A percentile compares a stretch with the other conserved stretches of the same genome.
Evolutionary conservation across 2,113 vertebrate genomes (phyloP).

Genomic region (Trochalopteron elliotii): DNA sequence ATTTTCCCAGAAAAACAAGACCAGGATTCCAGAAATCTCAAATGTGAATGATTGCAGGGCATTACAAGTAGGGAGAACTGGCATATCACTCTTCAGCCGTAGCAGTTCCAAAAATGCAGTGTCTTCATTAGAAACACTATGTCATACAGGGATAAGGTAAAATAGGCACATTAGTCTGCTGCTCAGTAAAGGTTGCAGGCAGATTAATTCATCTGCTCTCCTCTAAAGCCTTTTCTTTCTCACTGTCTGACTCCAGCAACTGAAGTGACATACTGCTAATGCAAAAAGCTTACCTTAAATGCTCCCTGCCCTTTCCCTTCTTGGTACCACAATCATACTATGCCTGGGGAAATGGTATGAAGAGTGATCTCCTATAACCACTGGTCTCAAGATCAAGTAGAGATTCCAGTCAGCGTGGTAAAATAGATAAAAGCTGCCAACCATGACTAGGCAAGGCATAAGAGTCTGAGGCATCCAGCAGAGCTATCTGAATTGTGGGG

Average conservation of each 20-base stretch:
- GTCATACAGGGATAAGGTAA: not conserved
- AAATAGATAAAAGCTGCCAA: not conserved
- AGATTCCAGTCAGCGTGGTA: not conserved
- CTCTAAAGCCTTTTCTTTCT: not conserved
- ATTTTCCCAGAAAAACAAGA: not conserved
- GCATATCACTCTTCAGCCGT: not conserved
- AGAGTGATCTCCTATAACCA: not conserved
- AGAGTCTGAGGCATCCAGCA: not conserved
- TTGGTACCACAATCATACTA: not conserved
- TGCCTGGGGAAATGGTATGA: not conserved
- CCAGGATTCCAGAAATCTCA: not conserved
- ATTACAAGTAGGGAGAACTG: not conserved
- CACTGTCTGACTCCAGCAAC: not conserved
- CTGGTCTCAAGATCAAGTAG: not conserved
- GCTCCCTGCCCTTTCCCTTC: not conserved
- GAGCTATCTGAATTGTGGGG: not conserved
- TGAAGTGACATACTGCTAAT: not conserved
- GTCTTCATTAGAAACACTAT: not conserved
- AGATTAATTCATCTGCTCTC: slow-evolving; percentile 3
- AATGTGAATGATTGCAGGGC: not conserved
- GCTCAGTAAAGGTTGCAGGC: not conserved
- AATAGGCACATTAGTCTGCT: not conserved
- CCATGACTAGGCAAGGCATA: not conserved
- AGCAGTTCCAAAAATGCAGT: not conserved
- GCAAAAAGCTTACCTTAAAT: not conserved